Percentiles rank a stretch among this genome's conserved stretches.
These are phyloP conservation scores for Aphelenchoides avenae DNA, from an alignment of 1,140 invertebrate species.

Conservation along the genomic window DNA sequence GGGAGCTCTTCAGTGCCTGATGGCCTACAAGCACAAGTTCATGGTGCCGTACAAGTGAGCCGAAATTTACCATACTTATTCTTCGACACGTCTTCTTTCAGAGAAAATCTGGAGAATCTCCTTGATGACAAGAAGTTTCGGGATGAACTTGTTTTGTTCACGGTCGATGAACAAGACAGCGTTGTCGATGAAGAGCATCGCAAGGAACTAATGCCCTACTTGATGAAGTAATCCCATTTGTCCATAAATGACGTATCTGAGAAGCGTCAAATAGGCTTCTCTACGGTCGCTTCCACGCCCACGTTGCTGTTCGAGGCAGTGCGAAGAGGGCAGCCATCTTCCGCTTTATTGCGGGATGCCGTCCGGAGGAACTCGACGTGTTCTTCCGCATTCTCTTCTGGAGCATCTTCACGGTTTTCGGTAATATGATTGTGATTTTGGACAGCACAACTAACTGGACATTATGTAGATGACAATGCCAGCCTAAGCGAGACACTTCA, in stretches of 20 bases:
- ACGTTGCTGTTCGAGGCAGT: constrained; percentile 10
- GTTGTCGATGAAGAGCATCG: constrained; percentile 13
- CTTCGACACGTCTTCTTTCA: neutral
- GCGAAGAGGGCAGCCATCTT: constrained; percentile 13
- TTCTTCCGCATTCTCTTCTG: constrained; percentile 15
- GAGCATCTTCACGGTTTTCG: constrained; percentile 7
- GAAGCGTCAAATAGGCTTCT: neutral
- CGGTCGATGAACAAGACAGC: constrained; percentile 11
- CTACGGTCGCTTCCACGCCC: constrained; percentile 18
- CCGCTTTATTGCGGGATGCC: constrained; percentile 19
- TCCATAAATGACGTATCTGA: too few species aligned
- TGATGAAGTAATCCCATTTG: constrained; percentile 8
- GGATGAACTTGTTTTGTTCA: constrained; percentile 17
- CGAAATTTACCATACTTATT: constrained; percentile 1
- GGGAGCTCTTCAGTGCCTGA: constrained; percentile 22
- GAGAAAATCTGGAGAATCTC: constrained; percentile 1
- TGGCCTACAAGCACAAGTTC: constrained; percentile 32
- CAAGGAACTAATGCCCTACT: constrained; percentile 11
- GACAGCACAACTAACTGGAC: neutral
- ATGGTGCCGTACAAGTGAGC: constrained; percentile 18
- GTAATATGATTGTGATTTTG: neutral
- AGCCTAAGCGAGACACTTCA: constrained; percentile 3
- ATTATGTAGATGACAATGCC: constrained; percentile 5
- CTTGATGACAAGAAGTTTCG: constrained; percentile 2
- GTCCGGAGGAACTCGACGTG: constrained; percentile 8